phyloP scores from a whole-genome alignment of 2,113 vertebrate species.

The Gnathonemus echidnorhynchus region DNA sequence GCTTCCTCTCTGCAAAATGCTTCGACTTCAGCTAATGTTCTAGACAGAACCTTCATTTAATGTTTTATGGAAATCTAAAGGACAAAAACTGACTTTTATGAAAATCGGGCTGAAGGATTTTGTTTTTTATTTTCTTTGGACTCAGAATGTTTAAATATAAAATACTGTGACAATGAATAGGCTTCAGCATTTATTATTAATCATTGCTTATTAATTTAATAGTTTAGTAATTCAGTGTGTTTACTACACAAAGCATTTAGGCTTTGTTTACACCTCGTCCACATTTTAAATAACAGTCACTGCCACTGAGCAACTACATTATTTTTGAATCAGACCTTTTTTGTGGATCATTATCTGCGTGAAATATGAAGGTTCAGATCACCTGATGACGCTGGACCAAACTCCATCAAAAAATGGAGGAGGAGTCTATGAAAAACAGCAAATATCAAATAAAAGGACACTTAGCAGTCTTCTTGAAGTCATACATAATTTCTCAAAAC shows the following conservation, averaged over 20 bases:
- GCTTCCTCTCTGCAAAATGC: neutral
- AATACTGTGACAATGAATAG: neutral
- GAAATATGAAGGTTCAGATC: neutral
- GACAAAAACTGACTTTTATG: neutral
- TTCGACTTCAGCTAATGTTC: neutral
- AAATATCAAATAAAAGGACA: neutral
- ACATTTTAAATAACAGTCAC: neutral
- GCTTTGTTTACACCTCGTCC: neutral
- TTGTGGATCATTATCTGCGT: neutral
- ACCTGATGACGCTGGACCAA: neutral
- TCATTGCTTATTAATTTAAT: neutral
- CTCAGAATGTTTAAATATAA: too few relatives aligned
- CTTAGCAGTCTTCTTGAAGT: neutral
- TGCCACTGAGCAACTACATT: neutral
- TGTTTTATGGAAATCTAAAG: neutral
- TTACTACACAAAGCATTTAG: neutral
- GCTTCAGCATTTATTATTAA: neutral
- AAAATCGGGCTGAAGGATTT: neutral
- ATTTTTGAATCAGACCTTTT: neutral
- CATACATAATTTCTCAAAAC: neutral
- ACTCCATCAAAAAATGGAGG: neutral
- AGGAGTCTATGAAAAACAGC: neutral
- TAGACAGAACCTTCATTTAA: neutral
- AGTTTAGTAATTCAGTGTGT: neutral
- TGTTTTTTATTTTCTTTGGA: neutral